These are phyloP conservation scores for Tachysurus vachellii DNA, from an alignment of 2,113 vertebrate species.

Conservation along the genomic window DNA sequence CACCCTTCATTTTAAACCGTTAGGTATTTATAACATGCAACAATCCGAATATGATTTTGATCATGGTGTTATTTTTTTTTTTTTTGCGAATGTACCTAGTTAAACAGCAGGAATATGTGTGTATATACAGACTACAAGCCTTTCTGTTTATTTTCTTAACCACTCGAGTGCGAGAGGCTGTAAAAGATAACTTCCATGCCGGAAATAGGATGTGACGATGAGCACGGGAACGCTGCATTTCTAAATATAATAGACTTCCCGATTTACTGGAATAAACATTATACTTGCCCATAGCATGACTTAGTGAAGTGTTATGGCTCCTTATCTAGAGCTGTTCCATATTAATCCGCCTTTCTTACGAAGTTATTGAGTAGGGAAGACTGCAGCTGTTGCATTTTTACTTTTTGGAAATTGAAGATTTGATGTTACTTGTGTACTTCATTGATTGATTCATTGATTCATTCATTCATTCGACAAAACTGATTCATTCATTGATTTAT, in stretches of 20 bases:
- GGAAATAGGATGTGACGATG: constrained; percentile 20
- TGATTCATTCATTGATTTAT: too few species aligned
- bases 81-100: background rate
- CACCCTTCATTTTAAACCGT: background rate
- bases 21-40: background rate
- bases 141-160: background rate
- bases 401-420: background rate
- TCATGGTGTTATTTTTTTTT: background rate
- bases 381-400: background rate
- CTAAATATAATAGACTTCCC: constrained; percentile 60
- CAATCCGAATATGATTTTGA: background rate
- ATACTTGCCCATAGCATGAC: constrained; percentile 63
- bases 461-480: background rate
- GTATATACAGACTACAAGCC: too few species aligned
- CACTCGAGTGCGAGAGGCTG: background rate
- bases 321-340: background rate
- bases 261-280: constrained; percentile 71
- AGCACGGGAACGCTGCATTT: constrained; percentile 6
- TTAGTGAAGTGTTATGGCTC: constrained; percentile 62
- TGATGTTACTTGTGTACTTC: background rate
- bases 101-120: background rate
- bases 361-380: background rate
- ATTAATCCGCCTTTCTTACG: background rate
- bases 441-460: too few species aligned
- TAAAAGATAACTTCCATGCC: background rate